Percentiles rank a stretch among this genome's conserved stretches.
phyloP scores from a whole-genome alignment of 2,797 vertebrate species.

The Lateolabrax maculatus region DNA sequence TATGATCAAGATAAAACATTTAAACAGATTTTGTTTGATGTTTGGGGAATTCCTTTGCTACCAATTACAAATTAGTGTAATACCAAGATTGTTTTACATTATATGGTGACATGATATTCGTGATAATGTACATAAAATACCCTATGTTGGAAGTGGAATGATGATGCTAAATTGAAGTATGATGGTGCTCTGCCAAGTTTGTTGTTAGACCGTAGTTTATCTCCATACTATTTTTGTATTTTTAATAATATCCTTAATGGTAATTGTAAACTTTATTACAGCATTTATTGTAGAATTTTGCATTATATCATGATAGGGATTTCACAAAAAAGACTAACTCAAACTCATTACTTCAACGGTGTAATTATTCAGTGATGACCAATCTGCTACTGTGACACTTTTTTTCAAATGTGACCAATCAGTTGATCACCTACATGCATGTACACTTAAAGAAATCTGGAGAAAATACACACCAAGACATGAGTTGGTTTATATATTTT shows the following conservation, averaged over 20 bases:
- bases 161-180: background rate
- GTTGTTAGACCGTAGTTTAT: background rate
- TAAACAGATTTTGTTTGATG: background rate
- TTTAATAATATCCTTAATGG: background rate
- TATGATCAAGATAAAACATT: background rate
- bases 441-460: background rate
- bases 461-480: constrained; percentile 3
- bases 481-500: constrained; percentile 46
- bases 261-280: background rate
- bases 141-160: background rate
- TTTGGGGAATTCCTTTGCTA: background rate
- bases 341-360: constrained; percentile 13
- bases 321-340: constrained; percentile 1
- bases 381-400: constrained; percentile 15
- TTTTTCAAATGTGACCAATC: background rate
- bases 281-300: background rate
- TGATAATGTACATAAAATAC: background rate
- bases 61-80: background rate
- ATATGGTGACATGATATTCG: background rate
- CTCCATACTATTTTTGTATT: background rate
- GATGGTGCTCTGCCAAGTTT: background rate
- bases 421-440: constrained; percentile 3
- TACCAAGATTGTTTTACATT: background rate
- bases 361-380: constrained; percentile 26
- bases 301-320: background rate